These are phyloP conservation scores for Tetramorium simillimum DNA, from an alignment of 1,140 invertebrate genomes.

Conservation along the genomic window DNA sequence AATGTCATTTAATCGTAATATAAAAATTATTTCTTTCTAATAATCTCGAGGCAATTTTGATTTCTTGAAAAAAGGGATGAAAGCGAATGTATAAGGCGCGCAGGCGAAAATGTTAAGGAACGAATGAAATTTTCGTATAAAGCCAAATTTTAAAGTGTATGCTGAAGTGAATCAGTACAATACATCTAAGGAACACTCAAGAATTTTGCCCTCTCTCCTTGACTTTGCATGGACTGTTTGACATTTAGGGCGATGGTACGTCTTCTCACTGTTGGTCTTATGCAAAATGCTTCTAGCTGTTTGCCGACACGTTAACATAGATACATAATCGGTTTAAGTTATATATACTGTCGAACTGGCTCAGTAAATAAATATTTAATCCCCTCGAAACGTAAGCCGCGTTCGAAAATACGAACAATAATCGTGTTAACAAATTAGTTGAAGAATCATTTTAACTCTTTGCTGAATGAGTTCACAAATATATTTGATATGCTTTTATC, in stretches of 20 bases:
- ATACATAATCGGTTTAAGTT: constrained; percentile 45
- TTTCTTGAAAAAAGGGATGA: neutral
- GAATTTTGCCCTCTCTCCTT: neutral
- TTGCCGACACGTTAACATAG: constrained; percentile 27
- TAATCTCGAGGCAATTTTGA: neutral
- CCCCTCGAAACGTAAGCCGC: neutral
- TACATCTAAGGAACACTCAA: neutral
- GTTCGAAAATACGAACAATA: neutral
- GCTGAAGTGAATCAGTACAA: neutral
- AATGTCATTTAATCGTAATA: neutral
- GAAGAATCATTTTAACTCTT: neutral
- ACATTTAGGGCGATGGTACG: constrained; percentile 15
- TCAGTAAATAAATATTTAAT: constrained; percentile 28
- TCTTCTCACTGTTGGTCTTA: constrained; percentile 32
- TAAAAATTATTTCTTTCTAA: neutral
- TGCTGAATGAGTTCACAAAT: neutral
- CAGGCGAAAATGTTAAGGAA: neutral
- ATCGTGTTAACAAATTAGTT: neutral
- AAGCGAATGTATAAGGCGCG: neutral
- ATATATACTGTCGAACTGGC: neutral
- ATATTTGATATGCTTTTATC: neutral
- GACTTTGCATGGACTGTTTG: neutral
- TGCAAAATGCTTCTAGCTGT: constrained; percentile 40
- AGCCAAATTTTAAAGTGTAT: neutral
- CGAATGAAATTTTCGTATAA: neutral